Evolutionary conservation across 2,888 invertebrate genomes (phyloP), one percentile per base, ranked within the genome.

Genomic region (Hemicrepidius hirtus): DNA sequence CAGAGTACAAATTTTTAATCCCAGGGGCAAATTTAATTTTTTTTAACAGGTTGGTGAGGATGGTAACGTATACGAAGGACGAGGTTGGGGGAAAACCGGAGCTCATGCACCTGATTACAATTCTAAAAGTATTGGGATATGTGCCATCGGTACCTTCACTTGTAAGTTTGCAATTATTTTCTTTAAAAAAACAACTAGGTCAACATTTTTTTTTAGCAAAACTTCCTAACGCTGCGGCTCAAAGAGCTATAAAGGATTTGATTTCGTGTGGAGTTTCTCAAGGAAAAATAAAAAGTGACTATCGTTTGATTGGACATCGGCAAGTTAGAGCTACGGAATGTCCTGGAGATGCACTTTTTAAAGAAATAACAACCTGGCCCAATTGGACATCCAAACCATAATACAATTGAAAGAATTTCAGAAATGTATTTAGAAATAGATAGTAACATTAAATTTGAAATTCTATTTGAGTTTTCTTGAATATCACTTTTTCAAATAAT

Each of bases 51-150:
- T 92, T 41, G 91, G 91, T 5, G 89, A 89, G 24, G 90, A 91
- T 78, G 91, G 90, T 7, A 86, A 88, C 24, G 86, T 92, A 2
- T 92, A 91, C 77, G 90, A 91, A 83, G 92, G 91, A 1, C 82
- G 86, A 0, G 91, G 91, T 0, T 92, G 91, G 91, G 85, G 88
- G 1, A 87, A 87, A 49, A 86, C 87, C 6, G 91, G 91, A 0
- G 88, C 90, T 0, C 91, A 91, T 75, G 90, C 91, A 0, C 86
- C 84, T 18, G 88, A 88, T 6, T 91, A 89, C 76, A 91, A 92
- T 80, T 86, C 83, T 20, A 89, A 87, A 77, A 89, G 91, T 10
- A 86, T 91, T n/a, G 90, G 89, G 9, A 88, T 92, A 73, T 87
- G 88, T 12, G 91, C 91, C 75, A 89, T 91, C 63, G 91, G 91